Conservation (phyloP, 2,113 vertebrate genomes). For the Xyrauchen texanus region DNA sequence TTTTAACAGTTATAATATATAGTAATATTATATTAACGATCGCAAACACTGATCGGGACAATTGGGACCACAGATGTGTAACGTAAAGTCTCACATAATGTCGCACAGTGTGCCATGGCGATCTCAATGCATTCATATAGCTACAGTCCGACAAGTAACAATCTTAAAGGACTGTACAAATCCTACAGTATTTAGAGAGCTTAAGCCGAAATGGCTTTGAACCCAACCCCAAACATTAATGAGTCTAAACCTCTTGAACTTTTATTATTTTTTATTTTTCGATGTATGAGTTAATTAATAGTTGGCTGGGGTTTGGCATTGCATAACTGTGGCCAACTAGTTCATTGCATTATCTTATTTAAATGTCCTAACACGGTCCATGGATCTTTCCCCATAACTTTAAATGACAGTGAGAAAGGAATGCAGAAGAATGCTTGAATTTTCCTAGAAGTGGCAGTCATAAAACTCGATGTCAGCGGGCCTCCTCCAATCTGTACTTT, state of each 20-base stretch:
- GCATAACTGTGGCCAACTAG: conserved; percentile 54
- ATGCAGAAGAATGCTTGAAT: neutral
- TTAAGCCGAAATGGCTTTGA: neutral
- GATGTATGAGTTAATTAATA: conserved; percentile 9
- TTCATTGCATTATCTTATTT: neutral
- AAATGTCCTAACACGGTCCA: neutral
- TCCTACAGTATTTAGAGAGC: too few relatives aligned
- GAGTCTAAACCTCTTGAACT: neutral
- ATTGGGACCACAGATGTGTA: too few relatives aligned
- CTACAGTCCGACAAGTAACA: too few relatives aligned
- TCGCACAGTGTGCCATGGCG: too few relatives aligned
- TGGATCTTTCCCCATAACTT: neutral
- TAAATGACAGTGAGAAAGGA: neutral
- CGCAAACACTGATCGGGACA: too few relatives aligned
- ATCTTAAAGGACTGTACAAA: too few relatives aligned
- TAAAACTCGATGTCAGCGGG: neutral
- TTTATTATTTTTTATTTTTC: neutral
- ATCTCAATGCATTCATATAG: too few relatives aligned
- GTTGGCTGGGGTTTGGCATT: conserved; percentile 14
- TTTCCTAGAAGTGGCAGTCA: neutral
- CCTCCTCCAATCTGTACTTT: conserved; percentile 23
- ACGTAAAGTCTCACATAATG: too few relatives aligned
- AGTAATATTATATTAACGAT: too few relatives aligned
- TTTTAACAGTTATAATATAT: too few relatives aligned
- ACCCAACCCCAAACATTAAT: neutral